Conservation (phyloP, 1,140 invertebrate genomes). For the Ganaspis sp. region DNA sequence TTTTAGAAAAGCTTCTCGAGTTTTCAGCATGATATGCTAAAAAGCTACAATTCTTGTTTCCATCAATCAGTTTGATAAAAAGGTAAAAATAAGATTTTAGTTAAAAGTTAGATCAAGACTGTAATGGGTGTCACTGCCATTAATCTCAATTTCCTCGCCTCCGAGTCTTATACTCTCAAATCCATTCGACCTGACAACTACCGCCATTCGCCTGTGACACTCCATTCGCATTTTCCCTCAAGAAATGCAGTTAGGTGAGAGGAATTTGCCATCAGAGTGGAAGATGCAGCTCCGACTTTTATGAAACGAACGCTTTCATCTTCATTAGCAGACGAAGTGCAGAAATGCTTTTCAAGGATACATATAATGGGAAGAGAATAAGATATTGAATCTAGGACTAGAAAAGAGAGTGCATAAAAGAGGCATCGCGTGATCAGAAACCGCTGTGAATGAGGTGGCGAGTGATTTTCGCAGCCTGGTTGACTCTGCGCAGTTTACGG, state of each 20-base stretch:
- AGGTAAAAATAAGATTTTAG: neutral
- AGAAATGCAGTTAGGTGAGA: conserved; percentile 9
- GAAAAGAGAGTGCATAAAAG: neutral
- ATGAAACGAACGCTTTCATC: conserved; percentile 5
- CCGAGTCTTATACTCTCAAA: neutral
- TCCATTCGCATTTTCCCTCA: conserved; percentile 5
- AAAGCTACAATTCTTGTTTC: no score
- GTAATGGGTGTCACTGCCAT: neutral
- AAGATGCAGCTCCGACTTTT: neutral
- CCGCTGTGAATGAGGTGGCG: neutral
- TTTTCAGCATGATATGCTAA: no score
- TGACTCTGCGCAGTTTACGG: conserved; percentile 13
- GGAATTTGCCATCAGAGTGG: conserved; percentile 7
- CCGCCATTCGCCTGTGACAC: conserved; percentile 7
- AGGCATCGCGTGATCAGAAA: neutral
- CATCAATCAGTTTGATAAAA: no score
- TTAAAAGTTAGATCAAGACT: neutral
- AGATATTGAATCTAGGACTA: no score
- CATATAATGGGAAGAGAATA: neutral
- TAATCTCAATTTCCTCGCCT: conserved; percentile 3
- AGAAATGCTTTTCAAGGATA: no score
- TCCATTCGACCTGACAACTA: conserved; percentile 12
- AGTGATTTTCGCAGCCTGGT: conserved; percentile 18
- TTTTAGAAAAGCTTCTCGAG: no score
- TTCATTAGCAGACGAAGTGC: neutral